These are phyloP conservation scores for Peromyscus californicus DNA, from an alignment of 2,113 vertebrate genomes.

Conservation along the genomic window DNA sequence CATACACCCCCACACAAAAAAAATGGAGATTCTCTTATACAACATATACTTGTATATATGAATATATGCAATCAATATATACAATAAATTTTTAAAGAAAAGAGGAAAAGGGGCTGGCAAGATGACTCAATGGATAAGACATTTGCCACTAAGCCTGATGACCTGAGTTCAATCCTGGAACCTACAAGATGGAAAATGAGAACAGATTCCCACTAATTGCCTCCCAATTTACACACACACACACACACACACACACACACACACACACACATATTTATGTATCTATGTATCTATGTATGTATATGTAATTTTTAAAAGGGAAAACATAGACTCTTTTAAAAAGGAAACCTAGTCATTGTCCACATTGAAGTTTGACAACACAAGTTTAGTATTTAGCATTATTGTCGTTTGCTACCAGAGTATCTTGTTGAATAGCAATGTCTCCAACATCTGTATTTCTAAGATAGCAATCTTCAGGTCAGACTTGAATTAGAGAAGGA, in stretches of 20 bases:
- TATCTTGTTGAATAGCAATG: constrained; percentile 46
- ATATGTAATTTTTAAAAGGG: not conserved
- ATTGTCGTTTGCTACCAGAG: constrained; percentile 36
- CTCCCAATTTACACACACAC: not conserved
- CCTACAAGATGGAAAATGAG: not conserved
- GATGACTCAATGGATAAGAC: not conserved
- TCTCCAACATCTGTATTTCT: constrained; percentile 2
- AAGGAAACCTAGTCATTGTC: constrained; percentile 10
- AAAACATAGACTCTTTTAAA: not conserved
- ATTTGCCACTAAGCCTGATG: not conserved
- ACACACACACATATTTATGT: not conserved
- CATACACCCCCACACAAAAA: not conserved
- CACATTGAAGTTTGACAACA: constrained; percentile 43
- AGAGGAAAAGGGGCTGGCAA: not conserved
- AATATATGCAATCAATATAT: not conserved
- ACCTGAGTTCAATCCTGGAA: not conserved
- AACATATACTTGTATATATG: not conserved
- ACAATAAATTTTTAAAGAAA: not conserved
- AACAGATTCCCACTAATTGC: not conserved
- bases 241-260: not conserved
- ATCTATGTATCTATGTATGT: not conserved
- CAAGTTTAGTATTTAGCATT: constrained; percentile 48
- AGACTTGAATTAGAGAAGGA: constrained; percentile 29
- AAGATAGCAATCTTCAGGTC: constrained; percentile 42
- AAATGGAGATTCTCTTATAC: not conserved